Evolutionary conservation across 2,113 vertebrate species (phyloP), one percentile per base, ranked within the genome.

Genomic region (Hepsetus odoe): DNA sequence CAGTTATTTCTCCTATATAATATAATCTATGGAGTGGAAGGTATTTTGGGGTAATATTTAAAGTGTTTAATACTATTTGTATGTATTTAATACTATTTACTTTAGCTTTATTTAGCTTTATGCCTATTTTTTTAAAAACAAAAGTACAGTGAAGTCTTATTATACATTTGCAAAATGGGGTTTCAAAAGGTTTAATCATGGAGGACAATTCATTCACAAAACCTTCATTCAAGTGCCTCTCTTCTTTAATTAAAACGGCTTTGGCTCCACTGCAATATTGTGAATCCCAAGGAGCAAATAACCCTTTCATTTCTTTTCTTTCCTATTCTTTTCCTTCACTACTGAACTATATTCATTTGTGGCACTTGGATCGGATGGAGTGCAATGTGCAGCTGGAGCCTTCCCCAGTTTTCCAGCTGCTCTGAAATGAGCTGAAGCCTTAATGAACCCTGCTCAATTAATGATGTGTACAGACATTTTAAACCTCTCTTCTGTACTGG

Each of bases 311-410:
- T 49, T 20, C 5, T 20, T 49, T 20, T 51, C 5, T 51, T 20
- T 53, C 40, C 14, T 14, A n/a, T 18, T 49, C 12, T 18, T 51
- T 18, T 51, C 18, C 35, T 55, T n/a, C 12, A 26, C 61, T 28
- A n/a, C 28, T 76, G 22, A 66, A 62, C 61, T 28, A 38, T 76
- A 66, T 76, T 76, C 13, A 55, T 66, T 38, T 49, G 7, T 12
- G 10, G 62, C 58, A 20, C 2, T 28, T 44, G 32, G 30, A 64
- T 38, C 5, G 14, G 20, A 66, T 55, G 46, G 30, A 55, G 46
- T 28, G 12, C 16, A 49, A n/a, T 74, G 28, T 55, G 46, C 22
- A 76, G 46, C 32, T 42, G 22, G n/a, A 66, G 46, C 32, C 46
- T 20, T 33, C 28, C 30, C 10, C 59, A 64, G 59, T 64, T 18